Evolutionary conservation across 1,140 invertebrate genomes (phyloP).

Genomic region (Drosophila dunni): DNA sequence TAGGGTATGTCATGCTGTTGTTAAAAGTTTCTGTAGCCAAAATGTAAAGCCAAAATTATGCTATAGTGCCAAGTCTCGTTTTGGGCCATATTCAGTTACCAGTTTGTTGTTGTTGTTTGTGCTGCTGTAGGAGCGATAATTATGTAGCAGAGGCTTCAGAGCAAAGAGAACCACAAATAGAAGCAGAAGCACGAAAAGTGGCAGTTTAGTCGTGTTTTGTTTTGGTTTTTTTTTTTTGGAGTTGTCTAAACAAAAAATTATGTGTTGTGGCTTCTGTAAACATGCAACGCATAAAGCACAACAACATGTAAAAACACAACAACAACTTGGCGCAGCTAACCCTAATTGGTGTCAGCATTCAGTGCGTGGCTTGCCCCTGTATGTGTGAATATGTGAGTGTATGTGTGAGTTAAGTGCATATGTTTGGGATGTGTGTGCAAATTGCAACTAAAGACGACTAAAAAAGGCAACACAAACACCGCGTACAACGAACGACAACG

Average conservation of each 20-base stretch:
- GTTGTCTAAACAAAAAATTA: conserved; percentile 79
- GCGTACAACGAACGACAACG: conserved; percentile 68
- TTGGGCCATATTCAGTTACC: conserved; percentile 46
- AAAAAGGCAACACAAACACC: conserved; percentile 66
- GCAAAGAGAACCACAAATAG: neutral
- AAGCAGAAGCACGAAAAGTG: neutral
- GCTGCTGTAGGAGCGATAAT: conserved; percentile 54
- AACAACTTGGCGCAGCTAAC: conserved; percentile 34
- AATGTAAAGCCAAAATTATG: conserved; percentile 57
- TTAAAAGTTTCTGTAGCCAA: conserved; percentile 46
- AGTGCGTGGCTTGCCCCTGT: conserved; percentile 34
- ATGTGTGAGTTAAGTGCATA: conserved; percentile 49
- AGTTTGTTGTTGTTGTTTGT: conserved; percentile 21
- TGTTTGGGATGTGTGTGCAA: conserved; percentile 52
- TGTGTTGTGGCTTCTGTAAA: conserved; percentile 80
- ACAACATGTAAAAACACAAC: conserved; percentile 36
- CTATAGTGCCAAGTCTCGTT: conserved; percentile 26
- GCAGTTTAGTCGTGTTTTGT: conserved; percentile 29
- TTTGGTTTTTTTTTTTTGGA: conserved; percentile 7
- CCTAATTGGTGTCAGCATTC: conserved; percentile 81
- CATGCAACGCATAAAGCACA: conserved; percentile 67
- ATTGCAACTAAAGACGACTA: conserved; percentile 71
- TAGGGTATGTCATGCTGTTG: neutral
- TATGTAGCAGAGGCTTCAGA: conserved; percentile 57
- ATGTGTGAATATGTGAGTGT: conserved; percentile 23